Evolutionary conservation across 2,797 vertebrate species (phyloP).

Genomic region (Sebastes elongatus): DNA sequence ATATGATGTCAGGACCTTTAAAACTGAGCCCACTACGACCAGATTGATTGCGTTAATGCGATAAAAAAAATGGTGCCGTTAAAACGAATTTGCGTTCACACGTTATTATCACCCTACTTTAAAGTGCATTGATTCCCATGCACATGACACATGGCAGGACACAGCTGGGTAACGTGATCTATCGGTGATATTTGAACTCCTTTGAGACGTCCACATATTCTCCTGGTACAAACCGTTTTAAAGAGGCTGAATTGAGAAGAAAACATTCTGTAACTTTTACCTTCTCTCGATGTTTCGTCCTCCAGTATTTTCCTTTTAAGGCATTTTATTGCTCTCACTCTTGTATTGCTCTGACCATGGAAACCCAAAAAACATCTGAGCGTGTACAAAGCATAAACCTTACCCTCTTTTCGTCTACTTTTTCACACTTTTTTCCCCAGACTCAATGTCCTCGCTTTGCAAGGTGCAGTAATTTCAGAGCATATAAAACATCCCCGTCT

Average conservation of each 20-base stretch:
- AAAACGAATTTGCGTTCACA: too few species aligned
- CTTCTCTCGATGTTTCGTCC: background rate
- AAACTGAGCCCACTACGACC: too few species aligned
- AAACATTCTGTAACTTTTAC: background rate
- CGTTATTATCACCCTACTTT: too few species aligned
- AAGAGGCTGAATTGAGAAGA: background rate
- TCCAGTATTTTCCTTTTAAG: slow-evolving; percentile 41
- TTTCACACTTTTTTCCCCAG: background rate
- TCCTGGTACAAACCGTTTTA: background rate
- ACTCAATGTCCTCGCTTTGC: background rate
- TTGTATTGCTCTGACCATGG: slow-evolving; percentile 39
- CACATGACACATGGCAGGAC: background rate
- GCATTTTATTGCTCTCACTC: background rate
- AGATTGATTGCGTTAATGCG: too few species aligned
- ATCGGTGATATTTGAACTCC: background rate
- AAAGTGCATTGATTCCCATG: background rate
- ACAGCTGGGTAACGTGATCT: background rate
- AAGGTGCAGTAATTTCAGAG: background rate
- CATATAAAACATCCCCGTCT: background rate
- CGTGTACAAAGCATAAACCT: background rate
- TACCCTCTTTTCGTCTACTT: background rate
- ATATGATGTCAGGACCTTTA: too few species aligned
- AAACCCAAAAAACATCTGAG: slow-evolving; percentile 35
- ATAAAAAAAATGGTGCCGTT: too few species aligned
- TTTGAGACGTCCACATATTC: background rate